phyloP scores from a whole-genome alignment of 2,113 vertebrate species.

The Narcine bancroftii region DNA sequence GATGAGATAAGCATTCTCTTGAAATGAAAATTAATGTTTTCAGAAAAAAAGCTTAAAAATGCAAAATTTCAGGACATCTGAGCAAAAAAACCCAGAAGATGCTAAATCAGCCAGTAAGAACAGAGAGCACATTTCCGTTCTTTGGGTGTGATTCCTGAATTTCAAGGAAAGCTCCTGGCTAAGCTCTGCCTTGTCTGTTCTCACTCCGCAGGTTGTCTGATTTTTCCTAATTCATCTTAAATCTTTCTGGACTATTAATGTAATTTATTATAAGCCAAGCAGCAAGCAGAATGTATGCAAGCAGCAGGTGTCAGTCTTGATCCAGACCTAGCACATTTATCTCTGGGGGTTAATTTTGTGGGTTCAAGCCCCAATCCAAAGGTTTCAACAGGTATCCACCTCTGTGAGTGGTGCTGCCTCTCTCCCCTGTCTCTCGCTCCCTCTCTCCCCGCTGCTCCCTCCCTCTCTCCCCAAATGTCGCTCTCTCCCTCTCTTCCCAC shows the following conservation, averaged over 20 bases:
- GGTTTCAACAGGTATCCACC: background rate
- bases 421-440: no score
- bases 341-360: background rate
- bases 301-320: constrained; percentile 27
- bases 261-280: background rate
- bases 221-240: background rate
- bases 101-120: background rate
- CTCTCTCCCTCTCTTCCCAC: no score
- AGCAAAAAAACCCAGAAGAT: background rate
- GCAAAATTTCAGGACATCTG: background rate
- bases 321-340: background rate
- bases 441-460: no score
- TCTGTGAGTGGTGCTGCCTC: background rate
- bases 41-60: background rate
- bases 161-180: background rate
- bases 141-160: background rate
- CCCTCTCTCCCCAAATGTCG: no score
- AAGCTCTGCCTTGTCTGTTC: background rate
- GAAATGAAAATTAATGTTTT: background rate
- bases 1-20: background rate
- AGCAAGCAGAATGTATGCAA: background rate
- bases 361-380: background rate
- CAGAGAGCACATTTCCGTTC: background rate
- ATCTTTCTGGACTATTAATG: background rate
- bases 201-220: background rate